Conservation (phyloP, 1,140 invertebrate genomes). For the Acromyrmex heyeri region DNA sequence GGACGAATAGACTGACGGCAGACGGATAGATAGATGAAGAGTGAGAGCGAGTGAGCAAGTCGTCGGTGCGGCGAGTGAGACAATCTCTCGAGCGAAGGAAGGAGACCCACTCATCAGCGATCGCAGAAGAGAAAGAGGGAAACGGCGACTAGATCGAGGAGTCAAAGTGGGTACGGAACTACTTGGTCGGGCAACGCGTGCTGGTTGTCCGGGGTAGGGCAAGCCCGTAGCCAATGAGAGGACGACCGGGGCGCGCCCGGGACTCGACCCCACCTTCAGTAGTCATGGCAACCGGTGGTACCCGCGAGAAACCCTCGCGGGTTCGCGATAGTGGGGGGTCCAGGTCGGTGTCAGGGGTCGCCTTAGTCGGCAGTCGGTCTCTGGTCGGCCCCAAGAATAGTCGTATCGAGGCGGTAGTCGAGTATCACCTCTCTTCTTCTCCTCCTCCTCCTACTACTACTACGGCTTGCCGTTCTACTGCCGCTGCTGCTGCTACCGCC, state of each 20-base stretch:
- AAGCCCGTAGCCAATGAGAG: slow-evolving; percentile 83
- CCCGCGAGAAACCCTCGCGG: slow-evolving; percentile 83
- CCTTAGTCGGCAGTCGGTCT: slow-evolving; percentile 85
- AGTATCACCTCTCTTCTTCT: slow-evolving; percentile 75
- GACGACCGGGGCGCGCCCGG: slow-evolving; percentile 83
- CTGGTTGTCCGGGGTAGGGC: slow-evolving; percentile 70
- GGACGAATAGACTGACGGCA: slow-evolving; percentile 65
- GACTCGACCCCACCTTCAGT: slow-evolving; percentile 86
- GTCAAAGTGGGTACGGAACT: slow-evolving; percentile 64
- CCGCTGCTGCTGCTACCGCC: background rate
- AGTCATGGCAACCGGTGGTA: slow-evolving; percentile 84
- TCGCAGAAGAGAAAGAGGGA: slow-evolving; percentile 38
- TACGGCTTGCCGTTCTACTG: slow-evolving; percentile 39
- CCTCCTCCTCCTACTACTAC: slow-evolving; percentile 61
- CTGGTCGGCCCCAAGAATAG: slow-evolving; percentile 86
- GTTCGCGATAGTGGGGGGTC: slow-evolving; percentile 79
- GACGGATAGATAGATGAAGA: slow-evolving; percentile 62
- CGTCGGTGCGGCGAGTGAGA: slow-evolving; percentile 69
- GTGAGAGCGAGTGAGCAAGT: slow-evolving; percentile 67
- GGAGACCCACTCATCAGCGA: slow-evolving; percentile 43
- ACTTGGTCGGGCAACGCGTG: slow-evolving; percentile 67
- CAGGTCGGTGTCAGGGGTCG: slow-evolving; percentile 86
- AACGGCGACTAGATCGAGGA: slow-evolving; percentile 50
- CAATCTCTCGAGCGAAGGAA: slow-evolving; percentile 21
- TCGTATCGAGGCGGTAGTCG: slow-evolving; percentile 80